phyloP scores from a whole-genome alignment of 2,113 vertebrate genomes.

The Platycercus adscitus region DNA sequence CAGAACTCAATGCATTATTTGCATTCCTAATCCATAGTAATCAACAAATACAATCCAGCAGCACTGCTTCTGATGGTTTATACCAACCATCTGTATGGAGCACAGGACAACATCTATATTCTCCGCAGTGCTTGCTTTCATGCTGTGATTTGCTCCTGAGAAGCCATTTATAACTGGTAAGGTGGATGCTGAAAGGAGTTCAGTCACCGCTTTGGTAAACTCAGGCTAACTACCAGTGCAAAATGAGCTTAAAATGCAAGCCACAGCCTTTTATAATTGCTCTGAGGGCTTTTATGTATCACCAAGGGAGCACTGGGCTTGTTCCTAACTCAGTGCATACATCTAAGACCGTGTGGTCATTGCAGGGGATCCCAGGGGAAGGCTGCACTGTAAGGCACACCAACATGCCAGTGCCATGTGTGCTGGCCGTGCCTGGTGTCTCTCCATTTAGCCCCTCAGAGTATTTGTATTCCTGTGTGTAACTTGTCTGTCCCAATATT shows the following conservation, averaged over 20 bases:
- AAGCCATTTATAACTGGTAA: not conserved
- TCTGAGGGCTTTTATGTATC: not conserved
- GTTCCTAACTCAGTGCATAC: rapidly evolving
- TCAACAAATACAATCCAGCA: not conserved
- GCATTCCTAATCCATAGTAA: not conserved
- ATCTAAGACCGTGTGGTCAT: rapidly evolving
- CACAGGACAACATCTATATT: rapidly evolving
- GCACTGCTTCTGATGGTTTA: not conserved
- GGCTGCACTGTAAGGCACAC: rapidly evolving
- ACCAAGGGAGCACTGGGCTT: not conserved
- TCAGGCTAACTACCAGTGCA: not conserved
- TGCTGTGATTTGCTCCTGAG: not conserved
- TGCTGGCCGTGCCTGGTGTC: not conserved
- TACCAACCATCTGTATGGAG: not conserved
- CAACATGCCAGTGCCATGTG: rapidly evolving
- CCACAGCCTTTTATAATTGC: not conserved
- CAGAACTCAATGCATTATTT: not conserved
- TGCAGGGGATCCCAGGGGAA: not conserved
- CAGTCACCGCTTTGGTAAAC: not conserved
- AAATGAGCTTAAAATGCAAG: not conserved
- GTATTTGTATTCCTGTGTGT: not conserved
- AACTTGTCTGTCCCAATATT: not conserved
- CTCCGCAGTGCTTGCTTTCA: rapidly evolving
- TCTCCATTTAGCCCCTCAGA: not conserved
- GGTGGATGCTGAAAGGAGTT: not conserved